A percentile compares a stretch with the other conserved stretches of the same genome.
Evolutionary conservation across 2,113 vertebrate genomes (phyloP).

Genomic region (Picathartes gymnocephalus): DNA sequence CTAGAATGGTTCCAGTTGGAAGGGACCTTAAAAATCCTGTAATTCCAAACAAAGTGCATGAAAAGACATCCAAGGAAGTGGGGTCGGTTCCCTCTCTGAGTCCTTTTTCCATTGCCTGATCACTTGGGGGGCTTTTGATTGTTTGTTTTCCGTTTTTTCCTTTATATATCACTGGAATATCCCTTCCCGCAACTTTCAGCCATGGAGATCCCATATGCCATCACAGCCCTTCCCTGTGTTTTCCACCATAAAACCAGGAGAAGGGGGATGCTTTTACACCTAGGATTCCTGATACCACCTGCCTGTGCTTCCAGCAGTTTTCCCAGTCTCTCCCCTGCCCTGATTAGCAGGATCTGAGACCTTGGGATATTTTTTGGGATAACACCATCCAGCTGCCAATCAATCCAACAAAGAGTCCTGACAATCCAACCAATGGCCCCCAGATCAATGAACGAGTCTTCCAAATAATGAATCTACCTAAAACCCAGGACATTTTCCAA

Average conservation of each 20-base stretch:
- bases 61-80: not conserved
- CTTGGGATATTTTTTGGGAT: not conserved
- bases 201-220: not conserved
- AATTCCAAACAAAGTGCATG: not conserved
- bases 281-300: not conserved
- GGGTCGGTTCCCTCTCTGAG: not conserved
- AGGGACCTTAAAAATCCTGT: not conserved
- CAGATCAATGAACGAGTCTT: not conserved
- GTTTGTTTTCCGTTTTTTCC: not conserved
- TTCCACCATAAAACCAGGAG: not conserved
- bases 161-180: not conserved
- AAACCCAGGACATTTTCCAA: rapidly evolving
- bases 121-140: not conserved
- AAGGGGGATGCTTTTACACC: not conserved
- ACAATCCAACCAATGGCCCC: not conserved
- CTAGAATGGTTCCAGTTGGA: rapidly evolving
- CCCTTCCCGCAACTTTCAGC: not conserved
- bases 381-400: not conserved
- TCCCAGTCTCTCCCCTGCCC: not conserved
- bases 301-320: not conserved
- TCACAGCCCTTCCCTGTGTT: not conserved
- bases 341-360: not conserved
- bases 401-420: not conserved
- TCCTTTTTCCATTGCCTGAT: not conserved
- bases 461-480: not conserved